Evolutionary conservation across 2,797 vertebrate species (phyloP).

Genomic region (Enteromius trimaculatus): DNA sequence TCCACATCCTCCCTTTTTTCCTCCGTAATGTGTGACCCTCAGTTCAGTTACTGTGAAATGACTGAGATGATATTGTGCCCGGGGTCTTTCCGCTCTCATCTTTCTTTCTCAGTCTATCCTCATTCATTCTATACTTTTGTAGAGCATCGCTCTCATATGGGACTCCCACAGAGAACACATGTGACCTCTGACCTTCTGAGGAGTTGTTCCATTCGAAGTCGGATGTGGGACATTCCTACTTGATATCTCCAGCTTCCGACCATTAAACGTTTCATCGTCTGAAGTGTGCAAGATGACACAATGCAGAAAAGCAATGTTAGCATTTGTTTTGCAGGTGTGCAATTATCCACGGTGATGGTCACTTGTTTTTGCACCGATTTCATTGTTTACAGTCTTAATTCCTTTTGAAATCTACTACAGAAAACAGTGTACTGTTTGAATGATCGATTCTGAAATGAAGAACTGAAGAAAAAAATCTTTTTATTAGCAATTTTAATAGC

Average conservation of each 20-base stretch:
- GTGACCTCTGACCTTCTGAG: constrained; percentile 31
- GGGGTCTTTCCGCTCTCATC: constrained; percentile 39
- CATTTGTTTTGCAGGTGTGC: constrained; percentile 20
- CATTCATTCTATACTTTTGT: constrained; percentile 35
- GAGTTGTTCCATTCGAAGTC: constrained; percentile 16
- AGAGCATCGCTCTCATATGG: constrained; percentile 23
- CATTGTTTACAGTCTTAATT: background rate
- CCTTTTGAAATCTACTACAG: background rate
- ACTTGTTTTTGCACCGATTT: background rate
- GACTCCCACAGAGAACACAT: constrained; percentile 35
- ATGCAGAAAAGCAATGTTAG: background rate
- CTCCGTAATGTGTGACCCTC: constrained; percentile 58
- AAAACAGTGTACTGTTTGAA: background rate
- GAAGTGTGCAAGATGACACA: background rate
- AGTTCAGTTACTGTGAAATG: constrained; percentile 68
- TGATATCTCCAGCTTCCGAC: constrained; percentile 14
- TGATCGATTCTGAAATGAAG: background rate
- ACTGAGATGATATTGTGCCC: constrained; percentile 51
- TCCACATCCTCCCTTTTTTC: constrained; percentile 61
- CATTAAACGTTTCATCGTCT: background rate
- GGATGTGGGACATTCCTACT: constrained; percentile 5
- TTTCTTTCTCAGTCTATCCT: constrained; percentile 32
- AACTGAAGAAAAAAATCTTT: background rate
- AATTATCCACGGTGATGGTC: background rate
- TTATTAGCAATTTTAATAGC: no score